Evolutionary conservation across 2,888 invertebrate genomes (phyloP), one percentile per base, ranked within the genome.

Genomic region (Athalia rosae): DNA sequence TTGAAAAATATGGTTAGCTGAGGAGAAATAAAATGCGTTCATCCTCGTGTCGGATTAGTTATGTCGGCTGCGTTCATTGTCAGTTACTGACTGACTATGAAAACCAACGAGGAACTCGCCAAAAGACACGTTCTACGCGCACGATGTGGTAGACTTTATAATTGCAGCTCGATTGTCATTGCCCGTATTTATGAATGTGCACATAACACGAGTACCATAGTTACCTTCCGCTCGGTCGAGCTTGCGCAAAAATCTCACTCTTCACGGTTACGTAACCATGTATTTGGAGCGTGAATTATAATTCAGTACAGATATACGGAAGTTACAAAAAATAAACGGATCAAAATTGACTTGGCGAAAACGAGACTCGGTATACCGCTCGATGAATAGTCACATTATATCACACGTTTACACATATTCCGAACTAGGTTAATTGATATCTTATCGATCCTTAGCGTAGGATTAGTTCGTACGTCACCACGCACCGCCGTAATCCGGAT

Each of bases 341-440:
- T 45, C 43, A 11, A 45, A 61, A 59, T 61, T 61, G 59, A 61
- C 59, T 74, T 47, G 61, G n/a, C 4, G 43, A 15, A 58, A 58
- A 58, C 71, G 69, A 43, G 69, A 69, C 43, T 56, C 13, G 28
- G 50, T 67, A 50, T 50, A 11, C 48, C 43, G 56, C 56, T 53
- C 13, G 56, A n/a, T 6, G 45, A 43, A 43, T n/a, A 58, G 41
- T 53, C 67, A 28, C 67, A 41, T 67, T 67, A 53, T 67, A 67
- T 9, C 67, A 50, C 67, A 58, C 71, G 43, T 58, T 15, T 71
- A 13, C 61, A 59, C 50, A 61, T 48, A 74, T 61, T 74, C n/a
- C n/a, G n/a, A 74, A 74, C 74, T 59, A 61, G 61, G 61, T 74
- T 74, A 74, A 74, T 74, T 74, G 74, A 61, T 61, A 74, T 74